Conservation (phyloP, 2,797 vertebrate genomes). For the Hephaestus fuliginosus region DNA sequence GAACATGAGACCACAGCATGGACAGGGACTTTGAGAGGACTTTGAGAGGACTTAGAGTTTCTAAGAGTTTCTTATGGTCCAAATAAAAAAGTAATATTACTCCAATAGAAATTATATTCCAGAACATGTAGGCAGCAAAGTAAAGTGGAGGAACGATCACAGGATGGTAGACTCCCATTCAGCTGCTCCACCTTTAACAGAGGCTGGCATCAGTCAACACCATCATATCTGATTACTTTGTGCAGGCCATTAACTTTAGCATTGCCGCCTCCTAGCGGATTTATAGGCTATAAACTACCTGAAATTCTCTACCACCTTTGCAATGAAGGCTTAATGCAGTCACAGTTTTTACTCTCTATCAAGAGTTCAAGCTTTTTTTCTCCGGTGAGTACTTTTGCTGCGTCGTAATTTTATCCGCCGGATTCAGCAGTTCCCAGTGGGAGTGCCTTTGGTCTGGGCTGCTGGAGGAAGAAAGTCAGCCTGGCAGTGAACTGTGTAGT, state of each 20-base stretch:
- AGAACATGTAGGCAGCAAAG: not conserved
- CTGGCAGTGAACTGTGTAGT: slow-evolving; percentile 13
- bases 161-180: not conserved
- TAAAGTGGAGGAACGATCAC: not conserved
- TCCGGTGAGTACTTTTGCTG: not conserved
- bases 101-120: not conserved
- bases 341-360: slow-evolving; percentile 24
- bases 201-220: slow-evolving; percentile 50
- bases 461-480: slow-evolving; percentile 16
- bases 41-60: not conserved
- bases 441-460: slow-evolving; percentile 4
- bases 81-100: not conserved
- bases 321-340: slow-evolving; percentile 17
- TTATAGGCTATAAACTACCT: slow-evolving; percentile 16
- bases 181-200: slow-evolving; percentile 23
- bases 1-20: not conserved
- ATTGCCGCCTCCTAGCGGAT: slow-evolving; percentile 73
- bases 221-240: slow-evolving; percentile 64
- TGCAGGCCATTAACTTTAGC: slow-evolving; percentile 42
- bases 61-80: not conserved
- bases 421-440: slow-evolving; percentile 10
- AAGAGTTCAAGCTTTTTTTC: not conserved
- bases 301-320: slow-evolving; percentile 10
- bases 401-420: slow-evolving; percentile 30
- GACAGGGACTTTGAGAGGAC: not conserved